Evolutionary conservation across 1,140 invertebrate genomes (phyloP), one percentile per base, ranked within the genome.

Genomic region (Rhizoglyphus robini): DNA sequence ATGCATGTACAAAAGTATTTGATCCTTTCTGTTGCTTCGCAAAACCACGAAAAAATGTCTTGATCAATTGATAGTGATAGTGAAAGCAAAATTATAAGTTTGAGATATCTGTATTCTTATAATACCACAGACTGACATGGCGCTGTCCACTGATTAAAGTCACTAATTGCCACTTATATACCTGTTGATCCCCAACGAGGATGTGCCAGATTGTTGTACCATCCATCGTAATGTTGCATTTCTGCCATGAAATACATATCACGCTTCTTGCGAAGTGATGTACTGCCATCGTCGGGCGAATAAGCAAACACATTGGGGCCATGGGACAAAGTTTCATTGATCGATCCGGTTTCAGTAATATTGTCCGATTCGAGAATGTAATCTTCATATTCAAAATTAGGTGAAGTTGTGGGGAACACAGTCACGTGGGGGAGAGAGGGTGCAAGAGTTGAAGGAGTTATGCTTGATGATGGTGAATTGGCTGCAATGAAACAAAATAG

Each of bases 171-270:
- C n/a, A n/a, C 87, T 85, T 83, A n/a, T n/a, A n/a, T 83, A 93
- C 94, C 91, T 68, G 90, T 85, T 57, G 91, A 86, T 65, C 95
- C 95, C 92, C 93, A 96, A 68, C 89, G 83, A 20, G 91, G 90
- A 81, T 96, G 92, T 4, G 88, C 92, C 72, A 96, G 81, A 79
- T 98, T 99, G 76, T 99, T 99, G 76, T 93, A 99, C 91, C 92
- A 98, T 64, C 96, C 96, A 82, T 99, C 96, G 77, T 96, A 96
- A 31, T 95, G 81, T 76, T 98, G 95, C 73, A 91, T 92, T 75
- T 93, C 90, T 66, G 83, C 66, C 23, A 31, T 68, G 34, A 66
- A 63, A 27, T 63, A 57, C 58, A 46, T 61, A 20, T 65, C 23
- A 18, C n/a, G 3, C 2, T 63, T 41, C 18, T 8, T 11, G 18